phyloP scores from a whole-genome alignment of 2,888 invertebrate genomes.

The Escarpia spicata region DNA sequence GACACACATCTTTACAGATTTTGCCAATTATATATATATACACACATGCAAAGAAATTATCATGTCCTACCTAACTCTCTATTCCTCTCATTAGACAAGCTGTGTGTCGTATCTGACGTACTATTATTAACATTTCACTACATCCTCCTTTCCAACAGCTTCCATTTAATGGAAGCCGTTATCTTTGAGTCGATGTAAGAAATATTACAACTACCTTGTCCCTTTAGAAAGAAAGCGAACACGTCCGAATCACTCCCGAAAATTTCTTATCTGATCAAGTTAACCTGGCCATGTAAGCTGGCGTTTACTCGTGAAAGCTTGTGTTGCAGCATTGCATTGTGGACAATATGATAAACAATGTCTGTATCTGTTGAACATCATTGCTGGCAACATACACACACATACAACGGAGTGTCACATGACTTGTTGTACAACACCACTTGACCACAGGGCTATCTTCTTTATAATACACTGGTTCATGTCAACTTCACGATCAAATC shows the following conservation, averaged over 20 bases:
- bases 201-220: background rate
- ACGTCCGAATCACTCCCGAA: background rate
- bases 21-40: conserved; percentile 9
- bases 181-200: background rate
- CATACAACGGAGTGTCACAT: conserved; percentile 18
- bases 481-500: background rate
- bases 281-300: background rate
- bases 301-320: background rate
- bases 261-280: conserved; percentile 3
- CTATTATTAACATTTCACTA: background rate
- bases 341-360: background rate
- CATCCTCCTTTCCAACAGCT: background rate
- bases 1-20: background rate
- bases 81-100: background rate
- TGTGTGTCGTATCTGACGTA: background rate
- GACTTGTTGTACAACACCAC: background rate
- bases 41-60: background rate
- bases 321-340: background rate
- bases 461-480: background rate
- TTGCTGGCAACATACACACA: background rate
- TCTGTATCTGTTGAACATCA: background rate
- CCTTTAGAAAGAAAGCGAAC: background rate
- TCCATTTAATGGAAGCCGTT: background rate
- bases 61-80: background rate
- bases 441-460: background rate